phyloP scores from a whole-genome alignment of 2,888 invertebrate genomes.

The Agonum fuliginosum region DNA sequence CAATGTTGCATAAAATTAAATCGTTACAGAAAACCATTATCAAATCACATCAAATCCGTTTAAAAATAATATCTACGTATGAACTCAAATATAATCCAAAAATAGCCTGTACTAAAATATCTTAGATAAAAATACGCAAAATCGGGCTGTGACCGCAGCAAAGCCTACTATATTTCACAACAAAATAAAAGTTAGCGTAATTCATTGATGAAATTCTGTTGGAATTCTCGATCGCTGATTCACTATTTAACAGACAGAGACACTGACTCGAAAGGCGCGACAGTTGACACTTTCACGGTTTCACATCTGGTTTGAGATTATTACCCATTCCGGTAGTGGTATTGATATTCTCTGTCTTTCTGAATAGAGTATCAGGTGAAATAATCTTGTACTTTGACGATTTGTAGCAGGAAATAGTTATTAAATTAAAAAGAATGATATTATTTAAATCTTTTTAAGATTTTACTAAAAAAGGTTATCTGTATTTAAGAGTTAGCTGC shows the following conservation, averaged over 20 bases:
- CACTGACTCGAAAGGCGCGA: not conserved
- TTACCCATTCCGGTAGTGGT: conserved; percentile 1
- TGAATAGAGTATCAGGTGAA: too few relatives aligned
- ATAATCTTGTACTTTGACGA: not conserved
- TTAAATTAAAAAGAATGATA: too few relatives aligned
- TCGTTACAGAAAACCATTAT: not conserved
- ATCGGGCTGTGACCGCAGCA: not conserved
- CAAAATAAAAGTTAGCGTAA: conserved; percentile 6
- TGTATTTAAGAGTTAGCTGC: too few relatives aligned
- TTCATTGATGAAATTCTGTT: conserved; percentile 36
- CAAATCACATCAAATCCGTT: not conserved
- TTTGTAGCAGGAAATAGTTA: too few relatives aligned
- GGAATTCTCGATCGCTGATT: not conserved
- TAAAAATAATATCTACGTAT: not conserved
- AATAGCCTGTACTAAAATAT: not conserved
- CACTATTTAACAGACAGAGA: too few relatives aligned
- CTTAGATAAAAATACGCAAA: not conserved
- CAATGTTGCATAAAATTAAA: not conserved
- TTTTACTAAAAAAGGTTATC: too few relatives aligned
- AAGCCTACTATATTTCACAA: conserved; percentile 14
- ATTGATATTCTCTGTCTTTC: too few relatives aligned
- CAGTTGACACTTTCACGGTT: not conserved
- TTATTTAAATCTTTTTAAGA: too few relatives aligned
- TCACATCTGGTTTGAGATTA: not conserved
- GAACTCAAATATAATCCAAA: not conserved